Evolutionary conservation across 2,888 invertebrate species (phyloP).

Genomic region (Ecliptopera silaceata): DNA sequence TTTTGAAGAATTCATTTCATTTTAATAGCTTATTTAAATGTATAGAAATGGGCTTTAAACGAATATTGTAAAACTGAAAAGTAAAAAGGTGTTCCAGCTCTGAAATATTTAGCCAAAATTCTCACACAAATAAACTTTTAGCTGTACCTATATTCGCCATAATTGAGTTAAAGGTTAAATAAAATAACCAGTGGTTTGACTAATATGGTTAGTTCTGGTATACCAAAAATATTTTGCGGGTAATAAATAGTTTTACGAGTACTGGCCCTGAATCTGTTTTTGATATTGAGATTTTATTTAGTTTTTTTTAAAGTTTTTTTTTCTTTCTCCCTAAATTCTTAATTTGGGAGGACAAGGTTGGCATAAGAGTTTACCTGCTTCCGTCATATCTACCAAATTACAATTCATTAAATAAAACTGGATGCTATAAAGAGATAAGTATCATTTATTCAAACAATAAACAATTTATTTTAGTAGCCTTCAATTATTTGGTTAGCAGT

Average conservation of each 20-base stretch:
- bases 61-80: conserved; percentile 26
- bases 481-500: conserved; percentile 18
- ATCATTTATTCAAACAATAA: not conserved
- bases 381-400: not conserved
- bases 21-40: conserved; percentile 29
- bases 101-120: not conserved
- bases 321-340: not conserved
- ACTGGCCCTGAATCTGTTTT: not conserved
- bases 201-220: not conserved
- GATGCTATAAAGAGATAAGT: not conserved
- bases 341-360: too few relatives aligned
- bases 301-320: not conserved
- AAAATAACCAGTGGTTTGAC: not conserved
- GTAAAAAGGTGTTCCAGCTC: conserved; percentile 9
- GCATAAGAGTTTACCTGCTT: not conserved
- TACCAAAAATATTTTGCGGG: not conserved
- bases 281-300: not conserved
- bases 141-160: not conserved
- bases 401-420: not conserved
- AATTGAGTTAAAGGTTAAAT: not conserved
- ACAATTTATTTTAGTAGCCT: conserved; percentile 11
- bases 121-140: not conserved
- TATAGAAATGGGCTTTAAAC: conserved; percentile 17
- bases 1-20: conserved; percentile 38
- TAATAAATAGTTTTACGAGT: not conserved